Base-by-base conservation (phyloP, 2,797 vertebrate genomes). In the Cuniculus paca region DNA sequence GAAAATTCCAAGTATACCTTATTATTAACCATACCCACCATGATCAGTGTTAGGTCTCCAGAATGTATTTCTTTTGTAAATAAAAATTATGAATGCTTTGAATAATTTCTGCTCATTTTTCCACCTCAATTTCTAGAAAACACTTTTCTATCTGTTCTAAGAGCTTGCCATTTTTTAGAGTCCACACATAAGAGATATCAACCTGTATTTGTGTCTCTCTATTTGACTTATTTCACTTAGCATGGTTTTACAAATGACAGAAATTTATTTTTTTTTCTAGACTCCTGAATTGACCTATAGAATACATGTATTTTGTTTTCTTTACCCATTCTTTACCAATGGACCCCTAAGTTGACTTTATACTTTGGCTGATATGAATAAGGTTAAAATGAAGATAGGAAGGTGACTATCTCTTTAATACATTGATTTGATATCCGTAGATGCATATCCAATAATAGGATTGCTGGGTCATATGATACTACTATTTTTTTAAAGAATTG, bases 61-160 rank as follows among this genome's bases (percentile, higher is more conserved):
- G 26, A 88, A 78, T 5, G 42, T 20, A 77, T 7, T 58, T 11
- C 19, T 36, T 65, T n/a, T 65, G 77, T 20, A 28, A 42, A 7
- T 61, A 19, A 95, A 92, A 92, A 60, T 24, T 78, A 16, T 60
- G 2, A 52, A 77, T 16, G 1, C 13, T 60, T 83, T 95, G 63
- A 88, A 54, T 78, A 14, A n/a, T 31, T 61, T 61, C 52, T 19
- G 11, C 4, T n/a, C n/a, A 52, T 28, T 61, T 10, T 11, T 20
- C 10, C 0, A 6, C 3, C 13, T 10, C 34, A 60, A 19, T 45
- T 2, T 12, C n/a, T 74, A 11, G 6, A 20, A 54, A 36, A 2
- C 4, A 28, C 13, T 11, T 14, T 24, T 61, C 4, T 31, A 28
- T 11, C n/a, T 5, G 22, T 52, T 78, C 24, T 24, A 56, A 7